Evolutionary conservation across 2,113 vertebrate species (phyloP), one percentile per base, ranked within the genome.

Genomic region (Mus pahari): DNA sequence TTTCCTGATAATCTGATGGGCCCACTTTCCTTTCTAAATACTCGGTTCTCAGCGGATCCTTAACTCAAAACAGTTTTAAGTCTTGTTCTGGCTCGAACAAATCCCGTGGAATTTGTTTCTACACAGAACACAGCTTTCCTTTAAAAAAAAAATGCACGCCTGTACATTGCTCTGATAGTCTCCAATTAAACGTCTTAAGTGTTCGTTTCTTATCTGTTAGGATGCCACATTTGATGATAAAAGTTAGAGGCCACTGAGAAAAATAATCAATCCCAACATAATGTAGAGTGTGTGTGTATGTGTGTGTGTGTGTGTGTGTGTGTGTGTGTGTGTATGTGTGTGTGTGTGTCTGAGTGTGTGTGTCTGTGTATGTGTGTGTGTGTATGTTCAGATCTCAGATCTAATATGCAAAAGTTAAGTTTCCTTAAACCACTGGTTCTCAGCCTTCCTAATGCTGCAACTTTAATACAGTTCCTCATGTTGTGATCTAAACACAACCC

Each of bases 31-130:
- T 90, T 86, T 53, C 50, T 86, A 89, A 94, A 94, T 93, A 94
- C 55, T 58, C 14, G 4, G 92, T 82, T 96, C 84, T 96, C 90
- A 86, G 39, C 94, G 93, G 94, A 89, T 77, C 79, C 68, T 53
- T 93, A 93, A 96, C 24, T 73, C 71, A 81, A 64, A 96, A 78
- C 36, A 94, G 45, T 71, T 88, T 74, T 16, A 53, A 79, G 66
- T 62, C 70, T 94, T 81, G 31, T 86, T 92, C 74, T 71, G 64
- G 55, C 53, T 82, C 82, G 17, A 95, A 90, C 39, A 55, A 73
- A 90, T 58, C 48, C 39, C 82, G 68, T 16, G 84, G 55, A 88
- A 36, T 82, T 81, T 81, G 83, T 95, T 93, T 93, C 71, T 66
- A 79, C 6, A 42, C 4, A 75, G 73, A 93, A 90, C 24, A 96